Evolutionary conservation across 2,797 vertebrate species (phyloP).

Genomic region (Pseudopleuronectes americanus): DNA sequence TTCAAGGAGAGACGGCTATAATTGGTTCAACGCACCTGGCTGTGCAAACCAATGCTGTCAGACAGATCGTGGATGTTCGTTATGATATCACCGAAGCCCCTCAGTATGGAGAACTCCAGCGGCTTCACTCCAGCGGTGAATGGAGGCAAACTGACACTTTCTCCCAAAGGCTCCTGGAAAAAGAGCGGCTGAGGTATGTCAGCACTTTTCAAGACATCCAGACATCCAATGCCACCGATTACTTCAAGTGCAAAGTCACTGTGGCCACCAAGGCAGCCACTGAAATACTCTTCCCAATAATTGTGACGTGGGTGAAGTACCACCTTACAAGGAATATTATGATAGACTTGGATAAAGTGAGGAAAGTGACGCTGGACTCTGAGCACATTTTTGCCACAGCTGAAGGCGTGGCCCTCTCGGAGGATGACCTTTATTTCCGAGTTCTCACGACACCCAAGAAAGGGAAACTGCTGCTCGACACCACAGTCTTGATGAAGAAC

Average conservation of each 20-base stretch:
- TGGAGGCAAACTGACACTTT: conserved; percentile 88
- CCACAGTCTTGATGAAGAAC: conserved; percentile 81
- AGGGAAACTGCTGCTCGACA: conserved; percentile 86
- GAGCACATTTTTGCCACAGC: conserved; percentile 82
- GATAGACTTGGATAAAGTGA: conserved; percentile 84
- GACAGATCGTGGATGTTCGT: conserved; percentile 82
- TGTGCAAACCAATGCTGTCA: conserved; percentile 85
- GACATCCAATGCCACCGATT: conserved; percentile 81
- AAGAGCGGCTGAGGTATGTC: conserved; percentile 82
- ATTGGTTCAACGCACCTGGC: conserved; percentile 85
- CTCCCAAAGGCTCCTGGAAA: conserved; percentile 87
- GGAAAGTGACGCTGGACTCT: conserved; percentile 83
- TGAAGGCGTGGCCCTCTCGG: conserved; percentile 76
- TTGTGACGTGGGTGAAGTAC: conserved; percentile 88
- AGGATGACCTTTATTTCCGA: conserved; percentile 86
- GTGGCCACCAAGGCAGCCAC: conserved; percentile 82
- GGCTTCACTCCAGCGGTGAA: conserved; percentile 81
- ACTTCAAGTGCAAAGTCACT: conserved; percentile 89
- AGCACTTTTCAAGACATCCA: conserved; percentile 87
- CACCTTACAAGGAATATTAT: conserved; percentile 82
- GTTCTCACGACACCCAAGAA: conserved; percentile 86
- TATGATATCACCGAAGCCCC: conserved; percentile 86
- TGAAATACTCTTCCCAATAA: conserved; percentile 86
- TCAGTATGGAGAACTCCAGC: conserved; percentile 88
- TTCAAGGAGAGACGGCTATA: conserved; percentile 82